Percentiles rank a stretch among this genome's conserved stretches.
phyloP scores from a whole-genome alignment of 2,888 invertebrate genomes.

The Troides helena region DNA sequence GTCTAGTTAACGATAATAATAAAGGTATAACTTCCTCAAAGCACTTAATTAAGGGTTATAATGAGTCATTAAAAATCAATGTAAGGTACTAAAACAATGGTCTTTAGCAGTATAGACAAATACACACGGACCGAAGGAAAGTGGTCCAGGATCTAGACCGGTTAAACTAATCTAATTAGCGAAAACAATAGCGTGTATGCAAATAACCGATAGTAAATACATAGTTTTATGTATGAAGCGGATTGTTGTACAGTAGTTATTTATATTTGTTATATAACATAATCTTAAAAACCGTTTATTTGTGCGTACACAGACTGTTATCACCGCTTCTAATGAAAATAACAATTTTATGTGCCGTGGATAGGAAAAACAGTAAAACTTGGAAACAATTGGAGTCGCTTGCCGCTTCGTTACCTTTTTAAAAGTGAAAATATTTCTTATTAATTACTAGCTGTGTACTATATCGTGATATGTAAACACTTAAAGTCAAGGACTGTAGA shows the following conservation, averaged over 20 bases:
- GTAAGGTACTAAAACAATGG: not conserved
- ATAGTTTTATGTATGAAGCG: not conserved
- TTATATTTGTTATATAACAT: not conserved
- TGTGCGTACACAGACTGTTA: not conserved
- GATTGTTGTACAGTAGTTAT: not conserved
- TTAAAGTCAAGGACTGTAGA: not conserved
- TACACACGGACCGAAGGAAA: not conserved
- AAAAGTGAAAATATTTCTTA: not conserved
- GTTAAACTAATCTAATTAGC: not conserved
- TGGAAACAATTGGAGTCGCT: not conserved
- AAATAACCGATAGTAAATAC: not conserved
- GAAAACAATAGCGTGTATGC: not conserved
- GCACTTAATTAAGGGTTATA: constrained; percentile 8
- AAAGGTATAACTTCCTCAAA: constrained; percentile 6
- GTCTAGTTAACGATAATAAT: constrained; percentile 9
- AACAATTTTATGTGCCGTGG: not conserved
- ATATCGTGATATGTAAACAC: not conserved
- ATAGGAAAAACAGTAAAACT: not conserved
- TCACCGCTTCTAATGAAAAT: constrained; percentile 1
- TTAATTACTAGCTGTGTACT: not conserved
- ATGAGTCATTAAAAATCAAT: constrained; percentile 1
- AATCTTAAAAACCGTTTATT: not conserved
- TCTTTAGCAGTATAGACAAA: not conserved
- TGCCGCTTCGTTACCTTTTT: not conserved
- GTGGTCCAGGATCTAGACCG: not conserved